Conservation (phyloP, 2,113 vertebrate species). For the Stegostoma tigrinum region DNA sequence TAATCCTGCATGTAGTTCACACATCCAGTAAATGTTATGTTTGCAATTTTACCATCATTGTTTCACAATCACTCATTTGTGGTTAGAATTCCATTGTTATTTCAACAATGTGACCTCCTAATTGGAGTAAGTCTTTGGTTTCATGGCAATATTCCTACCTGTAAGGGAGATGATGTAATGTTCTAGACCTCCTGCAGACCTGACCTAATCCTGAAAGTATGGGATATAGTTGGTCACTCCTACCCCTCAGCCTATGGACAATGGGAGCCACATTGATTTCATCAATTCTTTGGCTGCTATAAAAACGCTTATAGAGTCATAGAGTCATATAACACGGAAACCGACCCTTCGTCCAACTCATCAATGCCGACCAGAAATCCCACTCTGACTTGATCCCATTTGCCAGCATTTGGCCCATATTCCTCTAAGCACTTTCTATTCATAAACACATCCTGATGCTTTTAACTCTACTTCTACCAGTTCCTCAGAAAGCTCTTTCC, state of each 20-base stretch:
- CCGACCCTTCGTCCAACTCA: no score
- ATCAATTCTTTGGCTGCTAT: neutral
- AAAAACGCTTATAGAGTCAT: neutral
- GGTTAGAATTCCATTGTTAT: neutral
- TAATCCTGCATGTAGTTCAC: neutral
- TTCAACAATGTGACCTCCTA: neutral
- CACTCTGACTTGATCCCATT: no score
- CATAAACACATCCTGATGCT: no score
- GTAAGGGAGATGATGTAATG: neutral
- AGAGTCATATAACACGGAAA: no score
- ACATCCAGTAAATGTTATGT: neutral
- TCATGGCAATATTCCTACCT: neutral
- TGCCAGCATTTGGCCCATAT: no score
- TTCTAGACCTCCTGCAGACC: neutral
- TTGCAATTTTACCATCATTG: neutral
- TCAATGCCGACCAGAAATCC: no score
- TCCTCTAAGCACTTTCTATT: no score
- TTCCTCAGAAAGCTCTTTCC: no score
- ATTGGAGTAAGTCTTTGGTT: neutral
- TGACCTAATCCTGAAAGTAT: neutral
- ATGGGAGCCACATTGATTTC: neutral
- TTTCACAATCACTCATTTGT: neutral
- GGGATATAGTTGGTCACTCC: neutral
- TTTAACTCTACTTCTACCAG: no score
- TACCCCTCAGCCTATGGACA: neutral